Conservation (phyloP, 2,113 vertebrate species). For the Scortum barcoo region DNA sequence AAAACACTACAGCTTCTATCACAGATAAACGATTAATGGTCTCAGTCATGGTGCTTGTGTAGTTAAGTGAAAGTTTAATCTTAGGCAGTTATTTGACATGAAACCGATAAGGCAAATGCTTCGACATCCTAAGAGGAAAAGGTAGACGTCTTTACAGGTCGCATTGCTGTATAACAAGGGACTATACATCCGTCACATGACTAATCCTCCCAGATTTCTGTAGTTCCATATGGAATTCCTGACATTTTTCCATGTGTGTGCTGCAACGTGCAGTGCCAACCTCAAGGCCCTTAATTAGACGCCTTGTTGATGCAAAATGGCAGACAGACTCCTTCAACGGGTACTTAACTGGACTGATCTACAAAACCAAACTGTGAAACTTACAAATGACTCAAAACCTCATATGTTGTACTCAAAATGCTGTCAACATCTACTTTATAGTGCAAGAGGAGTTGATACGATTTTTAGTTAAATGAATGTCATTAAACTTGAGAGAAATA, state of each 20-base stretch:
- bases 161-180: conserved; percentile 45
- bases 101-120: neutral
- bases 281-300: conserved; percentile 70
- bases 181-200: conserved; percentile 73
- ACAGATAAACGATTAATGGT: neutral
- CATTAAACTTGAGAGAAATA: neutral
- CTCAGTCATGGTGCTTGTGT: neutral
- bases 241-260: conserved; percentile 69
- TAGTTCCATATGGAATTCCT: conserved; percentile 74
- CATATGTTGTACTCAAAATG: neutral
- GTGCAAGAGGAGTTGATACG: neutral
- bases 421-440: neutral
- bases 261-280: conserved; percentile 50
- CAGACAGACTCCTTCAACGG: conserved; percentile 51
- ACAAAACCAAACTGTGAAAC: conserved; percentile 38
- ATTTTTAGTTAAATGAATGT: neutral
- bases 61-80: neutral
- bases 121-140: neutral
- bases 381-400: neutral
- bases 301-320: conserved; percentile 47
- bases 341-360: conserved; percentile 47
- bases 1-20: neutral
- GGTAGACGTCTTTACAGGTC: conserved; percentile 2
- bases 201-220: conserved; percentile 70
- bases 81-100: neutral